Percentiles rank a stretch among this genome's conserved stretches.
Evolutionary conservation across 2,113 vertebrate species (phyloP).

Genomic region (Poeciliopsis occidentalis): DNA sequence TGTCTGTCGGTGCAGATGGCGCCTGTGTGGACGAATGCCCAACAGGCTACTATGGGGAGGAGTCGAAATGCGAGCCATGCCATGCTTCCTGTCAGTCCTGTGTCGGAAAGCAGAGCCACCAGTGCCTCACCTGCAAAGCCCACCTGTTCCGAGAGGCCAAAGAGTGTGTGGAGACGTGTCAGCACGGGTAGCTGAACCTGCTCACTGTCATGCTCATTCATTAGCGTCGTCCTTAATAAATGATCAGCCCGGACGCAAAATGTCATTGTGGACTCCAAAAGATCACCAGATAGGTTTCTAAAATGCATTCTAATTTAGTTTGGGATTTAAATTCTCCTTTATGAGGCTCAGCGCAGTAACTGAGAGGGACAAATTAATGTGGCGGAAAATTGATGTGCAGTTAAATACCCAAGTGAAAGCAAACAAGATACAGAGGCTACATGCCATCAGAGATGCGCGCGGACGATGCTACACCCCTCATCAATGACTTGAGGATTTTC

Average conservation of each 20-base stretch:
- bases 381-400: slow-evolving; percentile 63
- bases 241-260: slow-evolving; percentile 22
- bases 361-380: slow-evolving; percentile 69
- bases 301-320: slow-evolving; percentile 43
- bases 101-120: slow-evolving; percentile 79
- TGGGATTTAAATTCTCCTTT: slow-evolving; percentile 57
- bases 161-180: slow-evolving; percentile 85
- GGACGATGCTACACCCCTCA: slow-evolving; percentile 5
- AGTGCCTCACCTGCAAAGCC: slow-evolving; percentile 84
- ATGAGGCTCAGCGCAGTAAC: slow-evolving; percentile 31
- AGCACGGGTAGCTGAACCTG: slow-evolving; percentile 80
- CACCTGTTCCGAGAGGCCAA: slow-evolving; percentile 83
- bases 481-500: slow-evolving; percentile 4
- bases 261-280: slow-evolving; percentile 22
- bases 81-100: slow-evolving; percentile 85
- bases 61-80: slow-evolving; percentile 81
- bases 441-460: slow-evolving; percentile 3
- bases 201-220: slow-evolving; percentile 26
- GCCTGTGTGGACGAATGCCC: slow-evolving; percentile 86
- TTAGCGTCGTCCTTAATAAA: slow-evolving; percentile 40
- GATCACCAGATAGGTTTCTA: slow-evolving; percentile 16
- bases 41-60: slow-evolving; percentile 79
- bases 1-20: slow-evolving; percentile 78
- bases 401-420: slow-evolving; percentile 54
- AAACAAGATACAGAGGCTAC: slow-evolving; percentile 39